Base-by-base conservation (phyloP, 1,140 invertebrate species). In the Drosophila fuyamai region DNA sequence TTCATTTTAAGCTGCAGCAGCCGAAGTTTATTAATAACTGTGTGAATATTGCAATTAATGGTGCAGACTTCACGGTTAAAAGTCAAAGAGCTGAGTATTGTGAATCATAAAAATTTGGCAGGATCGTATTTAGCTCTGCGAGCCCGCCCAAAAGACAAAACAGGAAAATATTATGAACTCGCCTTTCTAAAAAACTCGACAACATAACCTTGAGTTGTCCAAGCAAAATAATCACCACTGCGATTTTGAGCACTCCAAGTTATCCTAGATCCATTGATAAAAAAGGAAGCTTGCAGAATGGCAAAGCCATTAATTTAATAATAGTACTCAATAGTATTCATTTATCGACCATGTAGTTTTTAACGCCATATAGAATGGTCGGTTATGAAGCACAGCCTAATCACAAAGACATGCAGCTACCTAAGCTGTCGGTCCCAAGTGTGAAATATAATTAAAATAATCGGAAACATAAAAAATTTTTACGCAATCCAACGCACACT, bases 361-460 rank as follows among this genome's bases (percentile, higher is more conserved):
- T 38, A 12, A 10, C 9, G 12, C 36, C 48, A 36, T 18, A 53
- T 36, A 82, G 62, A 78, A 82, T 80, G 56, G 59, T 23, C 40
- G 6, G 36, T 44, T 12, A 35, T 47, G 55, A 58, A 35, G 27
- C 55, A 47, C 56, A 50, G 53, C 79, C 76, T 53, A 83, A 83
- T 67, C 78, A 62, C 29, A 60, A 44, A 59, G 60, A 48, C 41
- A 60, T 7, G 8, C 6, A 32, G 29, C 41, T 32, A 38, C 18
- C 41, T 46, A n/a, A 16, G 66, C 48, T 23, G 61, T 54, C 62
- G 35, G 50, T 47, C 27, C 32, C 58, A 78, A 75, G 75, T 76
- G 67, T 71, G 58, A 79, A 79, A 76, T 47, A 71, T 72, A 79
- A 76, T 79, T 88, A 86, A 86, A 88, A 88, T 83, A 79, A 88